These are phyloP conservation scores for Ceratina calcarata DNA, from an alignment of 1,140 invertebrate genomes.

Conservation along the genomic window DNA sequence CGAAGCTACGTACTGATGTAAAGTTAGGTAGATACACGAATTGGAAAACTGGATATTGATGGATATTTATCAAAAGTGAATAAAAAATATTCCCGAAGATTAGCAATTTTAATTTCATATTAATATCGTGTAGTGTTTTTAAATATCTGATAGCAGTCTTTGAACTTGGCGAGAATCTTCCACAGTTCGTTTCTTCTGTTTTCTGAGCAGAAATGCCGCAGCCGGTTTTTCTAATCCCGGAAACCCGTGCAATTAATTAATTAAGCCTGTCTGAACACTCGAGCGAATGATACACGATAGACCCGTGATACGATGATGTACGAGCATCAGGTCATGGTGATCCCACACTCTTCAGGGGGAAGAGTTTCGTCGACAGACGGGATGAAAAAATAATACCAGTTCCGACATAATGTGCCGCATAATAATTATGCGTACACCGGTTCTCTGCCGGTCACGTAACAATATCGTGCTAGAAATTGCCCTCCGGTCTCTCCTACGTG, in stretches of 20 bases:
- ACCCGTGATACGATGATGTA: slow-evolving; percentile 37
- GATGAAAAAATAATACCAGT: slow-evolving; percentile 42
- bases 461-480: slow-evolving; percentile 40
- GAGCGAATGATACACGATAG: slow-evolving; percentile 27
- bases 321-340: slow-evolving; percentile 53
- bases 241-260: slow-evolving; percentile 12
- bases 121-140: too few species aligned
- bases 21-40: neutral
- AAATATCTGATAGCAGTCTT: too few species aligned
- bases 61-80: too few species aligned
- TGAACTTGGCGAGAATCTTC: too few species aligned
- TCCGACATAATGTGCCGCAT: slow-evolving; percentile 44
- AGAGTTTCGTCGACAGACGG: slow-evolving; percentile 24
- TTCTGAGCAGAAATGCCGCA: neutral
- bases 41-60: neutral
- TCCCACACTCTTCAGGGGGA: slow-evolving; percentile 57
- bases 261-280: neutral
- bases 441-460: slow-evolving; percentile 42
- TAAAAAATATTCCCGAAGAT: too few species aligned
- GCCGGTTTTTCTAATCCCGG: neutral
- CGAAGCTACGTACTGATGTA: neutral
- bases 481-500: neutral
- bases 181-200: too few species aligned
- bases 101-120: too few species aligned
- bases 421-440: slow-evolving; percentile 45